Evolutionary conservation across 2,113 vertebrate genomes (phyloP), one percentile per base, ranked within the genome.

Genomic region (Sterna hirundo): DNA sequence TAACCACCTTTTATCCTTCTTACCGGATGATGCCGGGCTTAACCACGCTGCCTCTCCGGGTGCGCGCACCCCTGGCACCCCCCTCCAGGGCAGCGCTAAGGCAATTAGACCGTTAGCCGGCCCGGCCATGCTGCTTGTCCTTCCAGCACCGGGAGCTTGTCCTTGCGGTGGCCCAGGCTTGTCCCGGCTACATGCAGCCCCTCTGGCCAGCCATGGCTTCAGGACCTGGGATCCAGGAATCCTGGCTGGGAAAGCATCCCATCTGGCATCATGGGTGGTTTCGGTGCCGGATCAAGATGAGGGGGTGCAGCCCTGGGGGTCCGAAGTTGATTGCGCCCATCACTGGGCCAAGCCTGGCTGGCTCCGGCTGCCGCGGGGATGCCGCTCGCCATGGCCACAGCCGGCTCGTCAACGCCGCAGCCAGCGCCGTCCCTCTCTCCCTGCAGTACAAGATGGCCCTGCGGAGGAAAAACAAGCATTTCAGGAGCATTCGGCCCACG

Each of bases 401-500:
- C 17, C 74, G 22, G 61, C n/a, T 47, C 21, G 34, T 34, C 74
- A n/a, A 1, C 0, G 1, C 27, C 2, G 0, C 64, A 44, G 47
- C 78, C 51, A 16, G 60, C 77, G 13, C 20, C 3, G 1, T 36
- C 29, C 47, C 23, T 90, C 66, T 94, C 61, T 92, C 54, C 64
- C 68, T 64, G 64, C 85, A 95, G 96, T 96, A 98, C 98, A 98
- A 98, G 80, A 98, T 97, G 96, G 98, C 98, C 40, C 96, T 98
- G 77, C 97, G 98, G 95, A 98, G 98, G 89, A 98, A 97, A 18
- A 98, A 96, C 86, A 98, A 98, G 66, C 97, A 98, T 51, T 98
- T 96, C 75, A 96, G 96, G 86, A 98, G 98, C 94, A 96, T 98
- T 88, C 98, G 98, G 34, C 98, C 98, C 15, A 98, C 98, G 0